Evolutionary conservation across 1,140 invertebrate genomes (phyloP), one percentile per base, ranked within the genome.

Genomic region (Amphibalanus amphitrite): DNA sequence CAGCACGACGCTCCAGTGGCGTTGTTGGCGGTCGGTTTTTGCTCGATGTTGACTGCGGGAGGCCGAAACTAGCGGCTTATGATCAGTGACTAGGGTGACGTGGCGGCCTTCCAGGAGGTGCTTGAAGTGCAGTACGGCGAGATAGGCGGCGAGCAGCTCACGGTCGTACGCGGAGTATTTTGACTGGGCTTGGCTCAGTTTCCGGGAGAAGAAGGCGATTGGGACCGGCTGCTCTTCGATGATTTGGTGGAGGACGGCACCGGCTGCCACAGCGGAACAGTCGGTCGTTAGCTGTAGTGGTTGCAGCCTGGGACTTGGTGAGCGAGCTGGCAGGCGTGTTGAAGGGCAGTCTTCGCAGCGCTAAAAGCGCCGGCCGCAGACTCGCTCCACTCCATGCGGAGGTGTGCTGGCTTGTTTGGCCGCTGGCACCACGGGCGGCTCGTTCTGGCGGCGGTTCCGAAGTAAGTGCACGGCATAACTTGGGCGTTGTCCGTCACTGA

Each of bases 71-170:
- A 81, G 73, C 0, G 74, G 77, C 67, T 76, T 77, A 68, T 79
- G 78, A 72, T 80, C 75, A 0, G 77, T 78, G 33, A 28, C 74
- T 17, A 78, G 29, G 0, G 29, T 72, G 71, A 80, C 77, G 23
- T 72, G 0, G 47, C 78, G 70, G 3, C 76, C 75, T 75, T 80
- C 78, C 0, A 80, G 28, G 59, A 77, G 59, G 72, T 77, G 72
- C 28, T 72, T 47, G 70, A 79, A 79, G 70, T 77, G 73, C 38
- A 76, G 75, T 3, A 81, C 72, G 13, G 76, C 73, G 0, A 70
- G 28, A 67, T 76, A 77, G 6, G 76, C 71, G 13, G 77, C 77
- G 3, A 77, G 72, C 1, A 78, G 71, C 68, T 78, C 73, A 33
- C 72, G 29, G 29, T 74, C 75, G 70, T 70, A 78, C 20, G 76